phyloP scores from a whole-genome alignment of 2,888 invertebrate genomes.

The Latrodectus hesperus region DNA sequence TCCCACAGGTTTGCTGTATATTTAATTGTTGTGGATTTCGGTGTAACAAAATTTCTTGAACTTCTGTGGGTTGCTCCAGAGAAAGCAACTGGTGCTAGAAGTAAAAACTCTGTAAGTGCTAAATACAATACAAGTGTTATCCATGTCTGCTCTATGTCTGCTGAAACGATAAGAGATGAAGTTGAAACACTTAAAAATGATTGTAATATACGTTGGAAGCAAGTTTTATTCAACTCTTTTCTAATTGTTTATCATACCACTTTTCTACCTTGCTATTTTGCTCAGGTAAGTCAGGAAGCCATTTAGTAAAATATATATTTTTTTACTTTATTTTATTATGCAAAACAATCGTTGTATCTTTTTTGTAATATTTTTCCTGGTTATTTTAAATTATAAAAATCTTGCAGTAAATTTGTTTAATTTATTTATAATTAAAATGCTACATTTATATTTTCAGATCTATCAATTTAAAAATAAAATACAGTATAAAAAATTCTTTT shows the following conservation, averaged over 20 bases:
- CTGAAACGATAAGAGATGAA: conserved; percentile 82
- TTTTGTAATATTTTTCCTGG: too few species aligned
- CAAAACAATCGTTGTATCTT: too few species aligned
- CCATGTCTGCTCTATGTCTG: conserved; percentile 76
- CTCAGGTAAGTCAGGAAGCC: conserved; percentile 79
- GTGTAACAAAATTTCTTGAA: conserved; percentile 86
- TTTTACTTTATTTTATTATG: neutral
- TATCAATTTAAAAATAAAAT: too few species aligned
- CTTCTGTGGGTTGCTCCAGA: conserved; percentile 71
- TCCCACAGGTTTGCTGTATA: conserved; percentile 78
- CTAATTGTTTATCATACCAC: conserved; percentile 91
- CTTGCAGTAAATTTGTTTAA: too few species aligned
- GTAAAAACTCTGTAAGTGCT: conserved; percentile 4
- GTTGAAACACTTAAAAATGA: conserved; percentile 88
- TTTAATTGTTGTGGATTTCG: conserved; percentile 86
- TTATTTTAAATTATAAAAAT: too few species aligned
- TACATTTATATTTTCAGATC: too few species aligned
- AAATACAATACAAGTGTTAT: conserved; percentile 41
- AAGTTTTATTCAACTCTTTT: conserved; percentile 88
- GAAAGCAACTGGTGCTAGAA: conserved; percentile 8
- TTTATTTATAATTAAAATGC: too few species aligned
- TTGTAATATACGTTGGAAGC: conserved; percentile 91
- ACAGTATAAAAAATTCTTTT: too few species aligned
- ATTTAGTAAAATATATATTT: neutral
- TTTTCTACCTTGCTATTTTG: conserved; percentile 91